Evolutionary conservation across 2,113 vertebrate species (phyloP).

Genomic region (Gavia stellata): DNA sequence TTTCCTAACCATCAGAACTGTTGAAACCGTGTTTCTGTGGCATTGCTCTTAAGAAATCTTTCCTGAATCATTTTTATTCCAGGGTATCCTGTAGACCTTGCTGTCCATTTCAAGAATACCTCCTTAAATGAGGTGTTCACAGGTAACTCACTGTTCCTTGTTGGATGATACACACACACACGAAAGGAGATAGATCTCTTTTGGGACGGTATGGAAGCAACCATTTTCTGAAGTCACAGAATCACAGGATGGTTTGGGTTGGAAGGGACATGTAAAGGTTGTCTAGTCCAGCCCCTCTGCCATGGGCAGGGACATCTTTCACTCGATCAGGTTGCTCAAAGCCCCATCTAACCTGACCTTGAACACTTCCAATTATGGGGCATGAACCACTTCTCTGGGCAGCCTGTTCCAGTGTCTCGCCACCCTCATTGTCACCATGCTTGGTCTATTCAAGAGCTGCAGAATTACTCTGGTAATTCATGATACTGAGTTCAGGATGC

Average conservation of each 20-base stretch:
- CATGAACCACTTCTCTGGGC: background rate
- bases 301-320: background rate
- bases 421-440: background rate
- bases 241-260: background rate
- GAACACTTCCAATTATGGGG: background rate
- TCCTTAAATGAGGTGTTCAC: background rate
- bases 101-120: background rate
- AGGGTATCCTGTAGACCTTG: background rate
- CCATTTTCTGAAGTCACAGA: background rate
- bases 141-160: background rate
- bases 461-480: background rate
- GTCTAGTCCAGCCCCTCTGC: background rate
- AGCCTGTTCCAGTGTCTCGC: background rate
- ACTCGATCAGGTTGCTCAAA: background rate
- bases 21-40: background rate
- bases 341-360: fast-evolving
- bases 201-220: background rate
- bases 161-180: background rate
- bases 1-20: background rate
- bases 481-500: background rate
- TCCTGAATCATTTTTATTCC: background rate
- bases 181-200: background rate
- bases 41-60: background rate
- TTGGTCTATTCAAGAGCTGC: background rate
- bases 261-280: background rate